A percentile compares a stretch with the other conserved stretches of the same genome.
These are phyloP conservation scores for Grapholita molesta DNA, from an alignment of 1,140 invertebrate species.

Conservation along the genomic window DNA sequence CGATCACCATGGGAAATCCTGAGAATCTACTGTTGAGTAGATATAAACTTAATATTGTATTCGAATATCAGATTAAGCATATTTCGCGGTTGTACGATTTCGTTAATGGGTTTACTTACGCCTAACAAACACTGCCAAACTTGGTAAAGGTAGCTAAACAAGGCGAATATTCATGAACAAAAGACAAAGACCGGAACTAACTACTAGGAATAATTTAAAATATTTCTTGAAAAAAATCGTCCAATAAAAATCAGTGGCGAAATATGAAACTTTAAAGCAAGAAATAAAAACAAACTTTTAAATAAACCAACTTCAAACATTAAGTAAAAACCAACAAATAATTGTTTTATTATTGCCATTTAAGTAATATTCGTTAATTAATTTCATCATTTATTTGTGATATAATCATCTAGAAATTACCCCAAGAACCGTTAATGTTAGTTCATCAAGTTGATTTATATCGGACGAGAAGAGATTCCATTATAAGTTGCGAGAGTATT, in stretches of 20 bases:
- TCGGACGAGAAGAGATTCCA: not conserved
- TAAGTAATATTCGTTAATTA: too few relatives aligned
- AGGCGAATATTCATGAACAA: not conserved
- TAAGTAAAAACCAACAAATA: too few relatives aligned
- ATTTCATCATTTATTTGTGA: too few relatives aligned
- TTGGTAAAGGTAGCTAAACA: not conserved
- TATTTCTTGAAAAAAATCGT: too few relatives aligned
- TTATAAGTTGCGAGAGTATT: not conserved
- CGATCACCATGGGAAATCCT: too few relatives aligned
- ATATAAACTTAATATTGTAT: not conserved
- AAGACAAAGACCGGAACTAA: not conserved
- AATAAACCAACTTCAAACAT: too few relatives aligned
- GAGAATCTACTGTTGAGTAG: not conserved
- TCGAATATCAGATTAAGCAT: not conserved
- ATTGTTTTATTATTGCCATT: too few relatives aligned
- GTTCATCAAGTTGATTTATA: not conserved
- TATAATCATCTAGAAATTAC: too few relatives aligned
- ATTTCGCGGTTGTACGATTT: not conserved
- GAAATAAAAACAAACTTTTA: too few relatives aligned
- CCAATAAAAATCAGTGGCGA: too few relatives aligned
- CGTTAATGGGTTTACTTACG: not conserved
- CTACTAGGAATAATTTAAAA: not conserved
- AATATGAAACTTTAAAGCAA: not conserved
- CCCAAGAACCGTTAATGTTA: too few relatives aligned
- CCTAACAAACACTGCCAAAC: not conserved